Base-by-base conservation (phyloP, 1,140 invertebrate species). In the Cataglyphis hispanica region DNA sequence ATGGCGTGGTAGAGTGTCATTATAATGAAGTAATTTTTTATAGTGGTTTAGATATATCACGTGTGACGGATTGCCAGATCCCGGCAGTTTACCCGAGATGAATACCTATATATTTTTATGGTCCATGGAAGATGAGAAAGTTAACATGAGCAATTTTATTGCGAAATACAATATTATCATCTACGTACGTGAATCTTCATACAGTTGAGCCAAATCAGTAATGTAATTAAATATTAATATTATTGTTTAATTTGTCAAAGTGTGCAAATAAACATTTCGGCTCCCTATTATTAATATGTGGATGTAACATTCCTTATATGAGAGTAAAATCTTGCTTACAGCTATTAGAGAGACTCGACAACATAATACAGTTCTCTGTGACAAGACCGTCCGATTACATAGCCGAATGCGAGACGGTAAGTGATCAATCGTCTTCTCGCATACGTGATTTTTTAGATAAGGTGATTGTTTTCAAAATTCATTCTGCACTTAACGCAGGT, bases 1-100 rank as follows among this genome's bases (percentile, higher is more conserved):
- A 22, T 19, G 4, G 2, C 1, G 1, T 16, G 13, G 34, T 10
- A 27, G 58, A 8, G 31, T 22, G 13, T 31, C 11, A 27, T 69
- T 31, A 70, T n/a, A 83, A 37, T 6, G 0, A 34, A n/a, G 16
- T 56, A 84, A 80, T 76, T 76, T 16, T 46, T 92, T 95, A 40
- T 90, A 97, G 93, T 97, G 97, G 97, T 84, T 94, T 40, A 95
- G 96, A 50, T 97, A 96, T 85, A 94, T 97, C 92, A 95, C 95
- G 10, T 97, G 96, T 88, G 96, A 96, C 69, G 96, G 96, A 31
- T 92, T 97, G n/a, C 97, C 97, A 0, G 96, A 97, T 92, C 96
- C 96, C 0, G 93, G 92, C 3, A 94, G 94, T 86, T 92, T 96
- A 13, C 93, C 95, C 7, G 95, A 96, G 72, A 94, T 97, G 90